Evolutionary conservation across 2,888 invertebrate genomes (phyloP).

Genomic region (Monoplex corrugatus): DNA sequence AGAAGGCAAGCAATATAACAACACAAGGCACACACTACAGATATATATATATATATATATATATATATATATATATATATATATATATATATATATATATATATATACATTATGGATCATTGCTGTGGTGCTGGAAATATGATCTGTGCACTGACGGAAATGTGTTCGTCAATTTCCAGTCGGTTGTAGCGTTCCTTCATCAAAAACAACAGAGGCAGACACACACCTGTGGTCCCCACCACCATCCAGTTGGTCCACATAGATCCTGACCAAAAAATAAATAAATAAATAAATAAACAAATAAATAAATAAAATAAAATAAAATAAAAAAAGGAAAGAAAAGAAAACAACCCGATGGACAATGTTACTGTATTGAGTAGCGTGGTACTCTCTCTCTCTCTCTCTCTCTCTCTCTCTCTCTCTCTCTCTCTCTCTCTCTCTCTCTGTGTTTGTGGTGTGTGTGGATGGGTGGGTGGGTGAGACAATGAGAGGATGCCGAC

Average conservation of each 20-base stretch:
- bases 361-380: too few species aligned
- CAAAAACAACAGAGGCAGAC: conserved; percentile 63
- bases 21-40: too few species aligned
- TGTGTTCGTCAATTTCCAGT: conserved; percentile 62
- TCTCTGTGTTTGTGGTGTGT: conserved; percentile 3
- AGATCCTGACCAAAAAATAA: conserved; percentile 60
- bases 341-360: too few species aligned
- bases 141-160: not conserved
- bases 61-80: too few species aligned
- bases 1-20: too few species aligned
- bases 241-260: conserved; percentile 74
- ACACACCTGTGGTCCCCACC: conserved; percentile 62
- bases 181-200: conserved; percentile 67
- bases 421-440: not conserved
- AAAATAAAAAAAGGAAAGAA: too few species aligned
- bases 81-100: not conserved
- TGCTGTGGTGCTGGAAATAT: conserved; percentile 3
- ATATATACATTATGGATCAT: not conserved
- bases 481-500: too few species aligned
- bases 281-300: too few species aligned
- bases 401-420: not conserved
- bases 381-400: too few species aligned
- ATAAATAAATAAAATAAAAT: too few species aligned
- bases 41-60: too few species aligned
- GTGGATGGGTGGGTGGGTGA: too few species aligned